Conservation (phyloP, 2,113 vertebrate species). For the Corythornis vintsioides region DNA sequence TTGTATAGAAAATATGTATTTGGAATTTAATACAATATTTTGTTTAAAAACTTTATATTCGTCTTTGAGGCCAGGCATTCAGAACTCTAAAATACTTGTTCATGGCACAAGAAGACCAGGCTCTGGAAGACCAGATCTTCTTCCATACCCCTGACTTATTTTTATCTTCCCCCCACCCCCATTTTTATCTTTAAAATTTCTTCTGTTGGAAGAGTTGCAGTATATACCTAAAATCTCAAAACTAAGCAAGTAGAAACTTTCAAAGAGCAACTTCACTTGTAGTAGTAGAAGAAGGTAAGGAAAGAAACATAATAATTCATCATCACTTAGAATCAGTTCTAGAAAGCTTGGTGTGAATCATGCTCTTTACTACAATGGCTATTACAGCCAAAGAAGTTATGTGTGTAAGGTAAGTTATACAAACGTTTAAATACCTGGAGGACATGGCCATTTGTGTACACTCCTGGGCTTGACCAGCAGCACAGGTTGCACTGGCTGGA, state of each 20-base stretch:
- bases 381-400: neutral
- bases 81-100: neutral
- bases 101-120: neutral
- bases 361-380: neutral
- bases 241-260: neutral
- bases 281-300: neutral
- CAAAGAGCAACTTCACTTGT: neutral
- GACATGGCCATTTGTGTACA: conserved; percentile 10
- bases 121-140: neutral
- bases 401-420: neutral
- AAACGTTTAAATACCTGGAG: neutral
- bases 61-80: neutral
- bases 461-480: neutral
- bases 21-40: neutral
- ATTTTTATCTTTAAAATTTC: neutral
- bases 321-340: neutral
- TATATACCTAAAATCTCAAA: neutral
- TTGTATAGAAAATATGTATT: neutral
- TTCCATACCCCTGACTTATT: accelerated
- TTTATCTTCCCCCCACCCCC: too few species aligned
- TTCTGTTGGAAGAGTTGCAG: neutral
- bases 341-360: neutral
- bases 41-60: neutral
- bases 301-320: neutral
- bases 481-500: conserved; percentile 24